phyloP scores from a whole-genome alignment of 2,113 vertebrate genomes.

The Phyllopteryx taeniolatus region DNA sequence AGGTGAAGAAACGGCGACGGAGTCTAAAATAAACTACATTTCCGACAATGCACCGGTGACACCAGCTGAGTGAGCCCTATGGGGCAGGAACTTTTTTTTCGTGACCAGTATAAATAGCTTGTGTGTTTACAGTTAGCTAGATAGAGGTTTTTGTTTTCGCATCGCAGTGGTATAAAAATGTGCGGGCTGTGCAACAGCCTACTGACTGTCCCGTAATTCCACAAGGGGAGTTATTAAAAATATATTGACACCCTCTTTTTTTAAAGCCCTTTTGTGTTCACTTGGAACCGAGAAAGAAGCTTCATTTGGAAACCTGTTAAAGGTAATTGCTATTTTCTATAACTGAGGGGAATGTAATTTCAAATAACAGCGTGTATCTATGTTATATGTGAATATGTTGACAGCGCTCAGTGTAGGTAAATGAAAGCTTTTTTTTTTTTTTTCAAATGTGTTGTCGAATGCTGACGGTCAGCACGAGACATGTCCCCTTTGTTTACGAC shows the following conservation, averaged over 20 bases:
- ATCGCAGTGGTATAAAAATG: constrained; percentile 38
- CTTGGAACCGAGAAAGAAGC: constrained; percentile 27
- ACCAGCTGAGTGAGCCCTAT: constrained; percentile 35
- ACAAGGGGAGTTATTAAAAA: background rate
- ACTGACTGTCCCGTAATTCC: constrained; percentile 13
- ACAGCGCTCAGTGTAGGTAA: background rate
- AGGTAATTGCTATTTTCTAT: constrained; percentile 41
- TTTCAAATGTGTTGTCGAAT: background rate
- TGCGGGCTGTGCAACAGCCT: constrained; percentile 6
- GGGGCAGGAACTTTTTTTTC: constrained; percentile 24
- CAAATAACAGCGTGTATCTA: background rate
- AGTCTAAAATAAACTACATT: constrained; percentile 33
- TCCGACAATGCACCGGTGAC: constrained; percentile 43
- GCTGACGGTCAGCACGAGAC: constrained; percentile 34
- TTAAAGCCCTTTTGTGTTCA: constrained; percentile 11
- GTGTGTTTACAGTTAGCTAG: constrained; percentile 59
- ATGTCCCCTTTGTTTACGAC: background rate
- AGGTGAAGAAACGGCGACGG: fast-evolving
- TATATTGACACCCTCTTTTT: constrained; percentile 10
- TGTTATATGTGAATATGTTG: background rate
- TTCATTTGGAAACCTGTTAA: constrained; percentile 26
- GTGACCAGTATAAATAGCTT: constrained; percentile 60
- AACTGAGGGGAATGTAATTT: background rate
- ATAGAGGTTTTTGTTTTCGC: constrained; percentile 61
- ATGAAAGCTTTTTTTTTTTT: background rate